phyloP scores from a whole-genome alignment of 2,113 vertebrate species.

The Salminus brasiliensis region DNA sequence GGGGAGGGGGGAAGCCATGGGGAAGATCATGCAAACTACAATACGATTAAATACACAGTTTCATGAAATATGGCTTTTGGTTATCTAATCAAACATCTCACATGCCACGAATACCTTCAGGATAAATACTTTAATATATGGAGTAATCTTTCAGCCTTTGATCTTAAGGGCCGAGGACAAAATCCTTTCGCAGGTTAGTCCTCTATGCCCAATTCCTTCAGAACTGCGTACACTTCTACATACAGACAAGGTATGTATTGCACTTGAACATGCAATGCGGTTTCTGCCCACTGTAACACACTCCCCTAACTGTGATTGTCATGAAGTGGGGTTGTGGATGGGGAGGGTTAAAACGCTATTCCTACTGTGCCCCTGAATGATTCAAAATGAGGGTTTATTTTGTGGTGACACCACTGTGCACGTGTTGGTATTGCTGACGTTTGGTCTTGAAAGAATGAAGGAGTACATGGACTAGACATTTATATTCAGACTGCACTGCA shows the following conservation, averaged over 20 bases:
- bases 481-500: conserved; percentile 18
- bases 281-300: conserved; percentile 23
- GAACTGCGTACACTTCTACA: conserved; percentile 1
- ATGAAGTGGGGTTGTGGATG: background rate
- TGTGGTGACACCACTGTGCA: conserved; percentile 12
- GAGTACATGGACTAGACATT: conserved; percentile 15
- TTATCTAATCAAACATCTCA: conserved; percentile 48
- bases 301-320: conserved; percentile 13
- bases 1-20: conserved; percentile 18
- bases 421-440: conserved; percentile 20
- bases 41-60: conserved; percentile 48
- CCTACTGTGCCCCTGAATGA: background rate
- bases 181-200: background rate
- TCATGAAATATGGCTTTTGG: conserved; percentile 49
- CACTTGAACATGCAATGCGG: conserved; percentile 40
- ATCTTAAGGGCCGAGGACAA: conserved; percentile 6
- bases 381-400: background rate
- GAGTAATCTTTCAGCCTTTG: conserved; percentile 10
- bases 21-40: conserved; percentile 45
- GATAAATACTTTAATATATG: conserved; percentile 46
- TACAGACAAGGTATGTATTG: conserved; percentile 17
- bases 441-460: conserved; percentile 4
- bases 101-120: conserved; percentile 51
- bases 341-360: background rate
- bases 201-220: conserved; percentile 21